Base-by-base conservation (phyloP, 2,888 invertebrate species). In the Neoitamus cyanurus region DNA sequence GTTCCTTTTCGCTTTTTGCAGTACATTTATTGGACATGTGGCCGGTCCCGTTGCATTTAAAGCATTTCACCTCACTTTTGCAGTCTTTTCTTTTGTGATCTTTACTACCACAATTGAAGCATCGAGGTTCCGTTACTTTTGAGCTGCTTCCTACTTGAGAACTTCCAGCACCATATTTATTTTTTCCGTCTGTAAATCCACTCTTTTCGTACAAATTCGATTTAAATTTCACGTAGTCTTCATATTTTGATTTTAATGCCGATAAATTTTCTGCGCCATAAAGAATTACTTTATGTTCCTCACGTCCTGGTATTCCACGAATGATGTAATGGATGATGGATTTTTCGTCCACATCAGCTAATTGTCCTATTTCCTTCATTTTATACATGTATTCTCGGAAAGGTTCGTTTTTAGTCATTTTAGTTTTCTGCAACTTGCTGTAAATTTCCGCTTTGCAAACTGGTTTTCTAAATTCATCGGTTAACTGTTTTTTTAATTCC, bases 11-110 rank as follows among this genome's bases (percentile, higher is more conserved):
- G 20, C 0, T 20, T 9, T 48, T 34, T n/a, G n/a, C 20, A n/a
- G 13, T n/a, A 13, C 28, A 70, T 0, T 25, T 75, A 28, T 31
- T 58, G 28, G 85, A 70, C 46, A 87, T 88, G 77, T 89, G 89
- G 1, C 89, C 88, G 77, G 86, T 88, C 0, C 86, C 75, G 36
- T 88, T 87, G 73, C 89, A 89, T 82, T 72, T 87, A 72, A 89
- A 90, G 83, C 89, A 89, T 86, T 89, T 89, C 3, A 88, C 86
- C 15, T 87, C 89, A 80, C 87, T 88, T n/a, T 31, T 69, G n/a
- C 87, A 86, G 28, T 83, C 68, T 70, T 72, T 83, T 37, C 83
- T 42, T 34, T 37, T 36, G 36, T 86, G 86, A 11, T 85, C 83
- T 25, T 30, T 36, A 3, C 69, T 37, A 37, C 85, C 85, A 46